Evolutionary conservation across 1,140 invertebrate genomes (phyloP), one percentile per base, ranked within the genome.

Genomic region (Drepana arcuata): DNA sequence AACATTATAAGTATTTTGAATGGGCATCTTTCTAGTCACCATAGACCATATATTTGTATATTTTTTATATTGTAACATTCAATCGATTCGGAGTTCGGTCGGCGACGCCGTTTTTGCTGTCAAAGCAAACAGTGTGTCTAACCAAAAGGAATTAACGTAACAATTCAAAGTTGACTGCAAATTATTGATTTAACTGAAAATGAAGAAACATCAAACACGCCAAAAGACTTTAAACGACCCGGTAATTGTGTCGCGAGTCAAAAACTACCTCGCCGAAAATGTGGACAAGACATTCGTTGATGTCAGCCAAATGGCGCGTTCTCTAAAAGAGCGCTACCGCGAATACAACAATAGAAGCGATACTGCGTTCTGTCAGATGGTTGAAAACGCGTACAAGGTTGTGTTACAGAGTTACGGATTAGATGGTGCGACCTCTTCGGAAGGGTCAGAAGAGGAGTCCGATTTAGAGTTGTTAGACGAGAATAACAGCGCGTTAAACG

Each of bases 221-320:
- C 68, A 73, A 66, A 79, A 73, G 50, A 71, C 71, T 41, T 24
- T 75, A 21, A 80, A 62, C 36, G 83, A 84, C 43, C 78, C 83
- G 1, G 44, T 77, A 16, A 81, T 84, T 16, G 79, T 84, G 13
- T 71, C 80, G 16, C 69, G 83, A 38, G 83, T 84, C n/a, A 83
- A 83, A 53, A 83, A 90, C 84, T 91, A 91, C 64, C 82, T 92
- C 25, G 88, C 88, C 40, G 89, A 90, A 52, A 90, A 91, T 74
- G 88, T 90, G 44, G 87, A 90, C 46, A 88, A 89, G 63, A 87
- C 88, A 1, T 91, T 88, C 50, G 86, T 92, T 34, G 89, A 92
- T 85, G 87, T 92, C 16, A 87, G 88, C 51, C 87, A 88, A 63
- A 92, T 93, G 90, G 89, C 90, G 49, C 88, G 89, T 62, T 84